Base-by-base conservation (phyloP, 2,888 invertebrate genomes). In the Cephus runcator region DNA sequence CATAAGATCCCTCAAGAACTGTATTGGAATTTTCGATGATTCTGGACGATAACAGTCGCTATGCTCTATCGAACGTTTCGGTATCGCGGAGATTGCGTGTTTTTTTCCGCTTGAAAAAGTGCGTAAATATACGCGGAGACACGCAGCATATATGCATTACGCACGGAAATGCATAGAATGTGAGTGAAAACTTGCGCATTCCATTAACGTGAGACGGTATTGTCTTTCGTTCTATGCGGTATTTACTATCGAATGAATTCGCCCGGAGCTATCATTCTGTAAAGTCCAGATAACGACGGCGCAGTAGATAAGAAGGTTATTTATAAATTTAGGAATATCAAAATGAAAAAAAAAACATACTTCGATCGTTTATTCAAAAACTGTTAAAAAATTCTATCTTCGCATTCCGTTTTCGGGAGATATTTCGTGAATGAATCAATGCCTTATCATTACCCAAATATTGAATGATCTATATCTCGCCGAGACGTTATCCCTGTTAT, bases 151-250 rank as follows among this genome's bases (percentile, higher is more conserved):
- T 56, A 23, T 56, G 56, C 56, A 23, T 56, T 56, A 56, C 56
- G 23, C 56, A 23, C 56, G 78, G 79, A 75, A 80, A 80, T 79
- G 79, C 77, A 76, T 80, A 77, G 83, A 84, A 83, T 83, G 84
- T 81, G 76, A 84, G 83, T 83, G 84, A 83, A 84, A 84, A 84
- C 81, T 80, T 79, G 80, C 76, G 79, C 82, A 82, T 82, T 81
- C 82, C 80, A 77, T 73, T 69, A 71, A 77, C 77, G 79, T 83
- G 80, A 82, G 79, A 80, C 80, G 75, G 69, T 76, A 79, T 3
- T 71, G 33, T 78, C 1, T 77, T n/a, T 35, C 68, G 23, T 56
- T 56, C 56, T 15, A 23, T 56, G 56, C 9, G 6, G 9, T 56
- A 56, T 56, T 56, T 56, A 56, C 56, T 56, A 56, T 15, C 23